Percentiles rank a stretch among this genome's conserved stretches.
phyloP scores from a whole-genome alignment of 35 echinoderm and acorn worm genomes.

The Nesometra sesokonis region DNA sequence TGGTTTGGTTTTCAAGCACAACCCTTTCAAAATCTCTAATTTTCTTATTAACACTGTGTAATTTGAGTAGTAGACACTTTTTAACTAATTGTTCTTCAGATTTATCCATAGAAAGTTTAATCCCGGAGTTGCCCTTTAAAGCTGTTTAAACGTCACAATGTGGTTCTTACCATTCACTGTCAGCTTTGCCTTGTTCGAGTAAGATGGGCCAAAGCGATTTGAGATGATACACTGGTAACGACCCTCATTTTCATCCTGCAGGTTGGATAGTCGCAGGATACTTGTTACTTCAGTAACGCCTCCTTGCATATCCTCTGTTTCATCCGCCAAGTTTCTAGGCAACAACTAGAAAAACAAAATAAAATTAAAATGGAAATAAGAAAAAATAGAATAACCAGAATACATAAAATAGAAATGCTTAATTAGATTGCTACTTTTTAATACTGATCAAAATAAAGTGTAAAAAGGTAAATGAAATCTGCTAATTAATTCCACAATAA shows the following conservation, averaged over 20 bases:
- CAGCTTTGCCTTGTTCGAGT: constrained; percentile 71
- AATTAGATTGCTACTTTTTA: too few species aligned
- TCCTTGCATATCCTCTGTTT: constrained; percentile 18
- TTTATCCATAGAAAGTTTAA: too few species aligned
- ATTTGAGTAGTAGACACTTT: too few species aligned
- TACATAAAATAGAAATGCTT: too few species aligned
- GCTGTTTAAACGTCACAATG: not conserved
- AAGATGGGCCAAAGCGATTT: constrained; percentile 66
- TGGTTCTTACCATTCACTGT: constrained; percentile 66
- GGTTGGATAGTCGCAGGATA: constrained; percentile 45
- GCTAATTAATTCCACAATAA: too few species aligned
- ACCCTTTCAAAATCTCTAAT: too few species aligned
- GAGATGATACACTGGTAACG: constrained; percentile 79
- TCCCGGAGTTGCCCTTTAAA: not conserved
- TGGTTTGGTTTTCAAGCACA: too few species aligned
- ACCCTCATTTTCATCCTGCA: constrained; percentile 61
- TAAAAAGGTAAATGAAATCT: too few species aligned
- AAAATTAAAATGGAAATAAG: not conserved
- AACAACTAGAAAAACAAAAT: not conserved
- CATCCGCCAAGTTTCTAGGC: constrained; percentile 25
- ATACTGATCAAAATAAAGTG: too few species aligned
- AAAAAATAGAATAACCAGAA: not conserved
- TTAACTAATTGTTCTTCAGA: too few species aligned
- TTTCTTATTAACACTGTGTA: too few species aligned
- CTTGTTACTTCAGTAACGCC: constrained; percentile 48